A percentile compares a stretch with the other conserved stretches of the same genome.
Conservation (phyloP, 2,113 vertebrate species). For the Cacatua alba region DNA sequence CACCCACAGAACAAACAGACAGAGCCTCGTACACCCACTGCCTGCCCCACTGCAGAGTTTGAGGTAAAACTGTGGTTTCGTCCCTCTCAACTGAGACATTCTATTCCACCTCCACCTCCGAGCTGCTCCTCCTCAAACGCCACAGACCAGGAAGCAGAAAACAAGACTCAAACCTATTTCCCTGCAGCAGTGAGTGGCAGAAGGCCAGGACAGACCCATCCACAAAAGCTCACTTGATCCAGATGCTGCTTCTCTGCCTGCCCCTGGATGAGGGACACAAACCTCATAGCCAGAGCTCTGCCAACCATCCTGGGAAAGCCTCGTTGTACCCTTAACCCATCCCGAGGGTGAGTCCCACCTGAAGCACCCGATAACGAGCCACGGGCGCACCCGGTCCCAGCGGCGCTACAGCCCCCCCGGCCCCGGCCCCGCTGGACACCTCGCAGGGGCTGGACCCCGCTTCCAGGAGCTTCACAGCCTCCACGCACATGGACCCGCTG, state of each 20-base stretch:
- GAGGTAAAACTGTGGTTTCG: neutral
- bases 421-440: no score
- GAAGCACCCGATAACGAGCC: no score
- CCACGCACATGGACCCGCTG: no score
- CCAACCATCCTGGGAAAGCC: neutral
- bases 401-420: no score
- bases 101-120: neutral
- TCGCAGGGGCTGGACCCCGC: no score
- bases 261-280: fast-evolving
- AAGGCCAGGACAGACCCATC: neutral
- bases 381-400: no score
- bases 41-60: fast-evolving
- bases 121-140: neutral
- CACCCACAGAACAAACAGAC: neutral
- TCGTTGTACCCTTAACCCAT: fast-evolving
- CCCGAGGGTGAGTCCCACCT: no score
- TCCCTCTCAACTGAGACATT: neutral
- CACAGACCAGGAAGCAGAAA: neutral
- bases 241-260: neutral
- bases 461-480: no score
- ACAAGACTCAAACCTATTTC: fast-evolving
- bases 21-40: fast-evolving
- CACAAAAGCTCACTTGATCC: neutral
- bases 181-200: neutral
- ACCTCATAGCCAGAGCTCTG: neutral